Percentiles rank a stretch among this genome's conserved stretches.
phyloP scores from a whole-genome alignment of 2,888 invertebrate genomes.

The Autographa gamma region DNA sequence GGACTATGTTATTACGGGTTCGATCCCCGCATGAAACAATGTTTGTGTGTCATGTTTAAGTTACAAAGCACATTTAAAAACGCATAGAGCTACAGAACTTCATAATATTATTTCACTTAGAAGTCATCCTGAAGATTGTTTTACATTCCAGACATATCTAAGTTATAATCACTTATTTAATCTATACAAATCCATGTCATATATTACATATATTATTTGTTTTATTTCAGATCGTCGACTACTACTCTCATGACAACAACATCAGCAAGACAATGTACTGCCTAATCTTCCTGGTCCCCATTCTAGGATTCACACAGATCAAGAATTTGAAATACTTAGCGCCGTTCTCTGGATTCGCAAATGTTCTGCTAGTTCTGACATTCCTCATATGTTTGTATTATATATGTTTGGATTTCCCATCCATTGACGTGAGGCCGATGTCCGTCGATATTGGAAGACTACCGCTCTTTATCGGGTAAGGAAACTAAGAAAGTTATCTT shows the following conservation, averaged over 20 bases:
- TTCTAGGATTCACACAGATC: constrained; percentile 87
- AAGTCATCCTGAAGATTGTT: too few species aligned
- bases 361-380: constrained; percentile 93
- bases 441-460: constrained; percentile 89
- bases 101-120: too few species aligned
- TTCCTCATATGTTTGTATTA: constrained; percentile 95
- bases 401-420: constrained; percentile 89
- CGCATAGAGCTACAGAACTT: too few species aligned
- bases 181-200: too few species aligned
- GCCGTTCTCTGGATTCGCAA: constrained; percentile 96
- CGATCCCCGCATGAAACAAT: neutral
- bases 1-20: neutral
- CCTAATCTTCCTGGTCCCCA: constrained; percentile 79
- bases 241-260: constrained; percentile 61
- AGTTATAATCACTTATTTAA: too few species aligned
- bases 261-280: constrained; percentile 76
- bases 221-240: constrained; percentile 78
- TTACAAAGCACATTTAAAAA: too few species aligned
- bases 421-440: constrained; percentile 85
- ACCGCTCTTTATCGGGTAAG: constrained; percentile 95
- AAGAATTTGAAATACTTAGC: constrained; percentile 95
- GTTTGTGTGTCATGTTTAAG: too few species aligned
- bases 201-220: constrained; percentile 5
- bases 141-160: too few species aligned
- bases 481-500: constrained; percentile 15